phyloP scores from a whole-genome alignment of 2,113 vertebrate genomes.

The Falcunculus frontatus region DNA sequence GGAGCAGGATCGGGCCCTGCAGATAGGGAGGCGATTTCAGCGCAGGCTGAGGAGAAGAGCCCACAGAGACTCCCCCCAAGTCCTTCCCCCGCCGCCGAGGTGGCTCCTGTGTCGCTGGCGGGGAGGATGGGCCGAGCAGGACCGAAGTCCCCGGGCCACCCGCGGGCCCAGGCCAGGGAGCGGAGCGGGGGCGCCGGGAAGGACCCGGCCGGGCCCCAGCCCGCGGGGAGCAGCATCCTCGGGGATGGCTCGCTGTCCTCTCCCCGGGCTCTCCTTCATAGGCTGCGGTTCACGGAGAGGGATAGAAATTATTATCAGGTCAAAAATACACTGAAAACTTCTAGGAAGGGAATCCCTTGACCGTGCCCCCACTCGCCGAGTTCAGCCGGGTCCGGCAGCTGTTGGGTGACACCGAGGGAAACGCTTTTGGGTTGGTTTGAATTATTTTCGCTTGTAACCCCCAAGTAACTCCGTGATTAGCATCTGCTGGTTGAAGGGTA shows the following conservation, averaged over 20 bases:
- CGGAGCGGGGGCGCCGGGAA: neutral
- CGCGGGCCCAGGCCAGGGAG: neutral
- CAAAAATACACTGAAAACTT: neutral
- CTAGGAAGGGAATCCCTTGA: neutral
- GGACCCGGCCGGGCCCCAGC: neutral
- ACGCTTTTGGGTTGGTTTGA: neutral
- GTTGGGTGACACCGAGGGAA: neutral
- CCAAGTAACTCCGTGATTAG: neutral
- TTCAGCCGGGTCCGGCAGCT: neutral
- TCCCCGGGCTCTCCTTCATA: rapidly evolving
- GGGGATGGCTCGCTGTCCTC: neutral
- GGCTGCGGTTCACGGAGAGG: no score
- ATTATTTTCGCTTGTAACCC: neutral
- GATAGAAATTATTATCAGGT: neutral
- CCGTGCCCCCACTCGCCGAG: neutral
- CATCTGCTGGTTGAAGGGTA: neutral
- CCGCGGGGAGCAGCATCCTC: neutral
- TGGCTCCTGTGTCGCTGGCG: neutral
- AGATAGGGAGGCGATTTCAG: neutral
- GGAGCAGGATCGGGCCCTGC: neutral
- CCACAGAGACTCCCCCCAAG: rapidly evolving
- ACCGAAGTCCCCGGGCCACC: no score
- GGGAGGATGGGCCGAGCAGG: neutral
- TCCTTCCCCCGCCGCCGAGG: rapidly evolving
- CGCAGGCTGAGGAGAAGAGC: neutral